phyloP scores from a whole-genome alignment of 2,797 vertebrate genomes.

The Macropus fuliginosus region DNA sequence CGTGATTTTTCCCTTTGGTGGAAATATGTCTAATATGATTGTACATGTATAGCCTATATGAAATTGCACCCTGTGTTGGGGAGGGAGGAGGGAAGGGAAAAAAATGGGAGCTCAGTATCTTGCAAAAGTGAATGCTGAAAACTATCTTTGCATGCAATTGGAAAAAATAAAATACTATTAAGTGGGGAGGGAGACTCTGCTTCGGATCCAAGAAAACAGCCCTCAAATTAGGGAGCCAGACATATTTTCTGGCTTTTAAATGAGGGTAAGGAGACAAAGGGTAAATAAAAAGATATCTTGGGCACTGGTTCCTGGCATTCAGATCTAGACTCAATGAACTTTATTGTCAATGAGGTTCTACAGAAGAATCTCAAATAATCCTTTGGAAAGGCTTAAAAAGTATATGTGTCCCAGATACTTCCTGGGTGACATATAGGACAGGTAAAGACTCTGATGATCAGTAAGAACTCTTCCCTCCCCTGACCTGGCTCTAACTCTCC shows the following conservation, averaged over 20 bases:
- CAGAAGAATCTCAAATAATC: neutral
- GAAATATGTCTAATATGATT: no score
- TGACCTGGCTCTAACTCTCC: neutral
- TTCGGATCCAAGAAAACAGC: neutral
- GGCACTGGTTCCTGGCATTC: neutral
- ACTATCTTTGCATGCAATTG: no score
- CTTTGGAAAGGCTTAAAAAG: neutral
- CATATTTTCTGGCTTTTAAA: neutral
- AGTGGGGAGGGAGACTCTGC: neutral
- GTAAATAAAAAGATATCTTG: neutral
- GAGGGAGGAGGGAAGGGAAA: no score
- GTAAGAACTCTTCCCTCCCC: neutral
- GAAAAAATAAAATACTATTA: no score
- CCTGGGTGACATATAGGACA: neutral
- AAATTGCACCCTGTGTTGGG: no score
- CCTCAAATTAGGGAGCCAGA: neutral
- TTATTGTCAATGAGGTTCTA: neutral
- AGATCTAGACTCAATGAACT: neutral
- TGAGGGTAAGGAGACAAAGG: no score
- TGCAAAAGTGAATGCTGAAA: no score
- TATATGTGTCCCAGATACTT: neutral
- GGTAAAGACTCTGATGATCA: neutral
- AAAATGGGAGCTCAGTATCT: no score
- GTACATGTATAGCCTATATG: no score
- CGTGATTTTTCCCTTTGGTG: no score